Evolutionary conservation across 2,797 vertebrate species (phyloP).

Genomic region (Phoxinus dragarum): DNA sequence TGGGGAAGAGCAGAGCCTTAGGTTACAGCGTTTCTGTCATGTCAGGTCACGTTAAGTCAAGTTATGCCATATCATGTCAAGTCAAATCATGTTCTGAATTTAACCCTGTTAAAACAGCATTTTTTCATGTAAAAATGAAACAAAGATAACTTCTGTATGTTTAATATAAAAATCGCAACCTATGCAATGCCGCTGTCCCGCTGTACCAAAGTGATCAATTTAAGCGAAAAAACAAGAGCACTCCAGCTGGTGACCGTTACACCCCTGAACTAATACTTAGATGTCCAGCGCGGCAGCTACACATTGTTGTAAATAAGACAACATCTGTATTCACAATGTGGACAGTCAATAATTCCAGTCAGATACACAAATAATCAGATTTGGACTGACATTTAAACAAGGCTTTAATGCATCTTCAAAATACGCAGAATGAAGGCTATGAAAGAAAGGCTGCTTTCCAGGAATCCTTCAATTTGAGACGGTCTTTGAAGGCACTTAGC

Average conservation of each 20-base stretch:
- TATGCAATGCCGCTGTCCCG: too few species aligned
- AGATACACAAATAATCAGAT: neutral
- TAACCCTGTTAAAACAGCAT: neutral
- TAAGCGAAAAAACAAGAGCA: too few species aligned
- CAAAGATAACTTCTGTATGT: too few species aligned
- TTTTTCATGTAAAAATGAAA: neutral
- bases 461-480: neutral
- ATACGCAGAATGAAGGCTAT: neutral
- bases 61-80: neutral
- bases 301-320: neutral
- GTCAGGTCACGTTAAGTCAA: neutral
- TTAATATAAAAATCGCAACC: too few species aligned
- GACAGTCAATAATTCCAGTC: neutral
- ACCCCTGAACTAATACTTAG: too few species aligned
- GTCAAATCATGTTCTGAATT: constrained; percentile 4
- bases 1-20: neutral
- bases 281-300: too few species aligned
- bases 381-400: neutral
- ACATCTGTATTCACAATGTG: neutral
- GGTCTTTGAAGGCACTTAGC: neutral
- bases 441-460: neutral
- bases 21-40: neutral
- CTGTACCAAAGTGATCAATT: too few species aligned
- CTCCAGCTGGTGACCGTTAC: too few species aligned
- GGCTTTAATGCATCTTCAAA: neutral